Base-by-base conservation (phyloP, 2,888 invertebrate species). In the Pyrrhosoma nymphula region DNA sequence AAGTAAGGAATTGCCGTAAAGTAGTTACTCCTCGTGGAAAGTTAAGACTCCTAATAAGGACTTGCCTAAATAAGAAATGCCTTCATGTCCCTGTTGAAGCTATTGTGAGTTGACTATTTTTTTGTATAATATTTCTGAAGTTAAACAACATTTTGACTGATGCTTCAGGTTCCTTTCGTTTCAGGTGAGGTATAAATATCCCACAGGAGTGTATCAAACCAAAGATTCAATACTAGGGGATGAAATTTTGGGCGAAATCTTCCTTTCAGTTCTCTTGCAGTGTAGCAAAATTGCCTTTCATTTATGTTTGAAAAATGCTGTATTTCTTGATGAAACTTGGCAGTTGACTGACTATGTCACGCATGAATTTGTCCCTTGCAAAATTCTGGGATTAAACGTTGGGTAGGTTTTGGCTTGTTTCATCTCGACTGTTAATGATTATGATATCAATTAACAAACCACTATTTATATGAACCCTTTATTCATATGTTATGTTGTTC, bases 291-390 rank as follows among this genome's bases (percentile, higher is more conserved):
- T 98, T 95, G 96, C 97, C 95, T 98, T 98, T 96, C 96, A 97
- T 95, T 96, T 98, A 95, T 97, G 97, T 96, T 96, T 98, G 88
- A 96, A 97, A 96, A 98, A 98, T 96, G 97, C 97, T 6, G 97
- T 97, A 95, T 98, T 98, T 96, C 96, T 98, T 96, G 98, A 98
- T 96, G 97, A 97, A 93, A 97, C 98, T 0, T 98, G 98, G 98
- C 97, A 97, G 95, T 96, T 98, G 95, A 98, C 98, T 39, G 97
- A 97, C 90, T 97, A 97, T 95, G 96, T 97, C 75, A 97, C 97
- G 95, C 96, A 97, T 95, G 98, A 98, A 96, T 97, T 98, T 96
- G 98, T 98, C 95, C 98, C 98, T 60, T 98, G 98, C 96, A 97
- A 97, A 96, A 97, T 97, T 96, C 97, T 98, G 95, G 98, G 98